phyloP scores from a whole-genome alignment of 2,888 invertebrate genomes.

The Leptinotarsa haldemani region DNA sequence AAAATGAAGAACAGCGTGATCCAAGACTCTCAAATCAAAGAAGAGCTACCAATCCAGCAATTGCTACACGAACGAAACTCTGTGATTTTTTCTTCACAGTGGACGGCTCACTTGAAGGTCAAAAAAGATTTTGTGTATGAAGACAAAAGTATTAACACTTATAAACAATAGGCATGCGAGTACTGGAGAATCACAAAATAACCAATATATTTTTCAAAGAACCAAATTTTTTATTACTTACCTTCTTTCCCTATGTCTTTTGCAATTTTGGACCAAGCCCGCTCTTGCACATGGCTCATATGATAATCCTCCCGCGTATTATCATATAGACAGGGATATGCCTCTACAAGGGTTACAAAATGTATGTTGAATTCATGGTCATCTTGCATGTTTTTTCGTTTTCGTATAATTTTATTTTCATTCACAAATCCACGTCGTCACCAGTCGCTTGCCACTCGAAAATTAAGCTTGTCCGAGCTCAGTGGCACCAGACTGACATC shows the following conservation, averaged over 20 bases:
- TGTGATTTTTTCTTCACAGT: too few relatives aligned
- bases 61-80: too few relatives aligned
- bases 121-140: too few relatives aligned
- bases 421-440: conserved; percentile 20
- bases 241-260: conserved; percentile 16
- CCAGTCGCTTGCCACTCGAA: conserved; percentile 22
- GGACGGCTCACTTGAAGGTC: too few relatives aligned
- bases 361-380: conserved; percentile 24
- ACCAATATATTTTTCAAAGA: neutral
- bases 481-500: conserved; percentile 18
- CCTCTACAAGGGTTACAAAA: conserved; percentile 27
- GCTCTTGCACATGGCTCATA: conserved; percentile 24
- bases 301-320: conserved; percentile 25
- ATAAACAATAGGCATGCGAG: too few relatives aligned
- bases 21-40: too few relatives aligned
- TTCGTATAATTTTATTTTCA: neutral
- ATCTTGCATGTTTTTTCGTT: conserved; percentile 4
- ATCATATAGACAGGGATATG: conserved; percentile 17
- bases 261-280: conserved; percentile 21
- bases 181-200: too few relatives aligned
- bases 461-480: conserved; percentile 22
- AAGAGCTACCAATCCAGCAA: too few relatives aligned
- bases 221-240: neutral
- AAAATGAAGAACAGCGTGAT: conserved; percentile 15
- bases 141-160: neutral